Evolutionary conservation across 2,113 vertebrate species (phyloP), one percentile per base, ranked within the genome.

Genomic region (Riparia riparia): DNA sequence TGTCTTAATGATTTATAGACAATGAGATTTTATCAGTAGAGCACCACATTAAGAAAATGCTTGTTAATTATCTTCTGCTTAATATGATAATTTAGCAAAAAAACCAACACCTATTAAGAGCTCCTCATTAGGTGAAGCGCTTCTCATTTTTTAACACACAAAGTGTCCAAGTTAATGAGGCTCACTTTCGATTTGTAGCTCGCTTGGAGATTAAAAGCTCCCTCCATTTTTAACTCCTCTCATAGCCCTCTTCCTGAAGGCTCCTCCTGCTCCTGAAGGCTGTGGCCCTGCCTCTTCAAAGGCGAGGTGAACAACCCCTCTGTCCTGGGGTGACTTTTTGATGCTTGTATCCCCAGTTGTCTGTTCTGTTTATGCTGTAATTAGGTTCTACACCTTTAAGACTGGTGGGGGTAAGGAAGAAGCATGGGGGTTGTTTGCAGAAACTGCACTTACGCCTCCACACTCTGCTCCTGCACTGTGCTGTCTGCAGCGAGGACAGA

Each of bases 11-110:
- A 95, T 93, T 96, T 95, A 92, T 96, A 86, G 94, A 82, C 93
- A 92, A 93, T 72, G 90, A 87, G 93, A 90, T 96, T 94, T 94
- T 97, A 93, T 96, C 92, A 83, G 91, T 7, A 37, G 77, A 95
- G 74, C 63, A 66, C 73, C 76, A n/a, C 93, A 96, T 97, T 97
- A 97, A 93, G 94, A 94, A 94, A 97, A 92, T 26, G 83, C 96
- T 94, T 96, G 96, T 96, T 97, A 96, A 97, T 96, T 95, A 96
- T 96, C 81, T 91, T 51, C 93, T 88, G 83, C 86, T 95, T 97
- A 97, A 96, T 97, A 96, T 93, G 97, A 96, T 97, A 97, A 97
- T 97, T 97, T 88, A 95, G 71, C 12, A 79, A 88, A 96, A 97
- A 93, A 86, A 14, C 39, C 79, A 97, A 83, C 96, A 97, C 90